Evolutionary conservation across 1,140 invertebrate genomes (phyloP).

Genomic region (Heliconius himera): DNA sequence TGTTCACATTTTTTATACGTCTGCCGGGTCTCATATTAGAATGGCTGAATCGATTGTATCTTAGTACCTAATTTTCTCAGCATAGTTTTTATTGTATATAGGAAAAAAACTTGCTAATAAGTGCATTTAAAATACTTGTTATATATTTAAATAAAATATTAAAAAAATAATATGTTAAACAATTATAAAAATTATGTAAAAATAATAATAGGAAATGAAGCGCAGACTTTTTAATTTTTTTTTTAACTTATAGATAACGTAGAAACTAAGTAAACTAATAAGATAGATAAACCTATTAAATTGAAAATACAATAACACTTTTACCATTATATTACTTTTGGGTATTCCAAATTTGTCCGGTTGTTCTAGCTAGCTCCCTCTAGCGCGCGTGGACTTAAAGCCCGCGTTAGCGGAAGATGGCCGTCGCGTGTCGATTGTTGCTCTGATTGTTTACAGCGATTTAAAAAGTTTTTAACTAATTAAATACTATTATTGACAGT

Average conservation of each 20-base stretch:
- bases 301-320: conserved; percentile 3
- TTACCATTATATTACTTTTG: background rate
- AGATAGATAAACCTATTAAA: background rate
- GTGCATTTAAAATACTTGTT: background rate
- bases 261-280: background rate
- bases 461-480: conserved; percentile 69
- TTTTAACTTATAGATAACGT: background rate
- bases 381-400: conserved; percentile 63
- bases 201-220: background rate
- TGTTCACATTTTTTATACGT: conserved; percentile 18
- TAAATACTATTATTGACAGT: conserved; percentile 48
- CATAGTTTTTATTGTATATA: background rate
- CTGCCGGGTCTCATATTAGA: background rate
- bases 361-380: conserved; percentile 51
- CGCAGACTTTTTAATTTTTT: too few relatives aligned
- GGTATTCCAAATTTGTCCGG: conserved; percentile 6
- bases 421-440: conserved; percentile 74
- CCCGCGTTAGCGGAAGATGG: conserved; percentile 75
- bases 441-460: conserved; percentile 71
- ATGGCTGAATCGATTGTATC: background rate
- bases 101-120: background rate
- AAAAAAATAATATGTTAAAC: background rate
- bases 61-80: background rate
- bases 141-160: background rate
- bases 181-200: background rate